phyloP scores from a whole-genome alignment of 2,113 vertebrate genomes.

The Cavia aperea region DNA sequence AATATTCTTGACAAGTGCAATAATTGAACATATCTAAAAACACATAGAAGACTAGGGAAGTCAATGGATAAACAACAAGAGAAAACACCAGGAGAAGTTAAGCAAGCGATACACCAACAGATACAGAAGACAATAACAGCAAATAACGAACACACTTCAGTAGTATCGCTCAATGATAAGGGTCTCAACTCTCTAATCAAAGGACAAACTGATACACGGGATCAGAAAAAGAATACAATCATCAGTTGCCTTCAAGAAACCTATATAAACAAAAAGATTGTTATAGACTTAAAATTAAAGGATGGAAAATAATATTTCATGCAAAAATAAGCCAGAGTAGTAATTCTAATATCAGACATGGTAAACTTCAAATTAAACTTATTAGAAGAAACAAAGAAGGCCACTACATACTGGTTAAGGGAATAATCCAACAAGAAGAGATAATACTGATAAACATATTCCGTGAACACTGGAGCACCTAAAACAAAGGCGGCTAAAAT shows the following conservation, averaged over 20 bases:
- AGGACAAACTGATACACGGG: not conserved
- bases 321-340: not conserved
- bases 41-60: not conserved
- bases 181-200: not conserved
- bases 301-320: not conserved
- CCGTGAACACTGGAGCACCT: not conserved
- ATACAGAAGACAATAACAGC: not conserved
- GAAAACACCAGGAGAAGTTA: not conserved
- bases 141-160: not conserved
- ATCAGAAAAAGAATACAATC: not conserved
- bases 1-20: not conserved
- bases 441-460: not conserved
- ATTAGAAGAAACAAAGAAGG: not conserved
- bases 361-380: not conserved
- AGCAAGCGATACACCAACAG: not conserved
- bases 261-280: not conserved
- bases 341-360: not conserved
- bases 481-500: not conserved
- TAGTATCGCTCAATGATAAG: not conserved
- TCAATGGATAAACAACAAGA: not conserved
- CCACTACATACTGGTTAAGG: not conserved
- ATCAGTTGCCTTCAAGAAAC: not conserved
- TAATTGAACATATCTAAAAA: not conserved
- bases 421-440: not conserved
- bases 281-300: not conserved